Conservation (phyloP, 1,140 invertebrate genomes). For the Pseudomyrmex cubaensis region DNA sequence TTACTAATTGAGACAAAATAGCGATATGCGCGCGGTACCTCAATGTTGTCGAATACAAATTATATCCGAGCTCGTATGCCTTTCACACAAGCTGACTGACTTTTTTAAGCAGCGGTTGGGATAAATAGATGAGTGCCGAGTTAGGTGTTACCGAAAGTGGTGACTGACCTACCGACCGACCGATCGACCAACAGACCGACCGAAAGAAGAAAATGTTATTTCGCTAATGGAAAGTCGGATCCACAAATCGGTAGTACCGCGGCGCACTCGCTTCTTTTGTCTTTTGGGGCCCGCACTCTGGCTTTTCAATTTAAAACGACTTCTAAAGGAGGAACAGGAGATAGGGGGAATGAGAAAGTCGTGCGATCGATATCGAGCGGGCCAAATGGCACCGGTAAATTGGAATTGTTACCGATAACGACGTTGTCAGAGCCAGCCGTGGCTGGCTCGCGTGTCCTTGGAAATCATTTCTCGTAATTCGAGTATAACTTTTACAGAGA, state of each 20-base stretch:
- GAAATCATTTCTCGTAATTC: slow-evolving; percentile 52
- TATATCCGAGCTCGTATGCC: slow-evolving; percentile 5
- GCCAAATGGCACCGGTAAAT: slow-evolving; percentile 61
- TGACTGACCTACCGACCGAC: slow-evolving; percentile 15
- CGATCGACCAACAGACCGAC: slow-evolving; percentile 2
- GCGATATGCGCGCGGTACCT: too few species aligned
- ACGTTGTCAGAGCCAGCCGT: slow-evolving; percentile 51
- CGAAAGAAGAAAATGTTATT: slow-evolving; percentile 63
- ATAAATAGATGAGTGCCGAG: slow-evolving; percentile 11
- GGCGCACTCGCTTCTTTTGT: slow-evolving; percentile 61
- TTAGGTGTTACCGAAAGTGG: not conserved
- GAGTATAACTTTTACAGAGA: slow-evolving; percentile 45
- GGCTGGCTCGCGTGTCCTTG: slow-evolving; percentile 28
- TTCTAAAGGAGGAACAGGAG: not conserved
- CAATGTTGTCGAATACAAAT: not conserved
- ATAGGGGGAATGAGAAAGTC: not conserved
- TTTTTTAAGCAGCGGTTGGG: not conserved
- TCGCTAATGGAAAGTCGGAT: slow-evolving; percentile 71
- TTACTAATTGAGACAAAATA: not conserved
- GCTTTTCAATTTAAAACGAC: slow-evolving; percentile 65
- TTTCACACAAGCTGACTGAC: not conserved
- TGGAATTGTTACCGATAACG: slow-evolving; percentile 67
- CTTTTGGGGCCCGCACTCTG: slow-evolving; percentile 63
- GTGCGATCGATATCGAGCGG: slow-evolving; percentile 65
- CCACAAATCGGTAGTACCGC: slow-evolving; percentile 65